These are phyloP conservation scores for Serrognathus titanus DNA, from an alignment of 2,888 invertebrate species.

Conservation along the genomic window DNA sequence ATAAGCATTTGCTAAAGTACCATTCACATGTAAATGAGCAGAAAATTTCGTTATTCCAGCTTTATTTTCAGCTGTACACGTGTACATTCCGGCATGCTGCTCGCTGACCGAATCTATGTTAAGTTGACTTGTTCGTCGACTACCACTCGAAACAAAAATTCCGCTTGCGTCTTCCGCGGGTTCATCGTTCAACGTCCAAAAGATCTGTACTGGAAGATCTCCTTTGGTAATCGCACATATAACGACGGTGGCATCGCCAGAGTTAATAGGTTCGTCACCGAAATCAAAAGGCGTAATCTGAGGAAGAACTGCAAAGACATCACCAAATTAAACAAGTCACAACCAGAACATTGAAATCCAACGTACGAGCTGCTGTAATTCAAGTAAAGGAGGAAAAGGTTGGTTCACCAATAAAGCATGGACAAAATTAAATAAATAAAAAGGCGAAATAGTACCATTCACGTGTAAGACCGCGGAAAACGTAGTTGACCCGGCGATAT, in stretches of 20 bases:
- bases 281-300: conserved; percentile 77
- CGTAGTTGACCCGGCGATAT: conserved; percentile 62
- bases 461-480: conserved; percentile 63
- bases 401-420: too few relatives aligned
- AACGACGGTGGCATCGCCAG: conserved; percentile 38
- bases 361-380: too few relatives aligned
- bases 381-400: too few relatives aligned
- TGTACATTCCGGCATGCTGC: conserved; percentile 61
- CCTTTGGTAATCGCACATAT: conserved; percentile 71
- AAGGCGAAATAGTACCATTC: conserved; percentile 59
- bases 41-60: conserved; percentile 56
- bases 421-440: conserved; percentile 2
- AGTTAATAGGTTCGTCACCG: conserved; percentile 62
- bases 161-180: conserved; percentile 52
- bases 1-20: conserved; percentile 11
- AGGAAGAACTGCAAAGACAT: conserved; percentile 61
- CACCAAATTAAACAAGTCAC: too few relatives aligned
- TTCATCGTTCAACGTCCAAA: conserved; percentile 62
- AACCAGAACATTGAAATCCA: too few relatives aligned
- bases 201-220: conserved; percentile 72
- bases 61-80: conserved; percentile 59
- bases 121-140: conserved; percentile 61
- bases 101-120: conserved; percentile 61
- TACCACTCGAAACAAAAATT: conserved; percentile 55
- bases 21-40: conserved; percentile 42